A percentile compares a stretch with the other conserved stretches of the same genome.
Conservation (phyloP, 2,888 invertebrate genomes). For the Litoditis marina region DNA sequence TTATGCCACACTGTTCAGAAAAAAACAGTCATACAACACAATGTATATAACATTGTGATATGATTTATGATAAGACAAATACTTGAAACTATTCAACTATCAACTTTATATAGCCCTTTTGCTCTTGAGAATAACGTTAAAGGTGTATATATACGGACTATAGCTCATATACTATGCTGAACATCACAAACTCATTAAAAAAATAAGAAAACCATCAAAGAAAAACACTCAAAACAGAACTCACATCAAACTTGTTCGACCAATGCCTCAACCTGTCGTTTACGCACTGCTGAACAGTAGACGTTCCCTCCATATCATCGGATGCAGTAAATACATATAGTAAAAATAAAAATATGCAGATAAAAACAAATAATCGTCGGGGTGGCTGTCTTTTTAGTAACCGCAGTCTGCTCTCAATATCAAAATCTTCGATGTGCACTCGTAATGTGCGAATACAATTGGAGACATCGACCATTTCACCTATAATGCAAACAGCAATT, state of each 20-base stretch:
- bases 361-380: slow-evolving; percentile 13
- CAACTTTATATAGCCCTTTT: too few relatives aligned
- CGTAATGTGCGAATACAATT: slow-evolving; percentile 22
- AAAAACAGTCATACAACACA: too few relatives aligned
- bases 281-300: slow-evolving; percentile 17
- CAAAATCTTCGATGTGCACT: slow-evolving; percentile 27
- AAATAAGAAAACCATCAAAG: background rate
- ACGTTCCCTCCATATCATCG: slow-evolving; percentile 1
- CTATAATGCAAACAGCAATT: too few relatives aligned
- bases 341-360: slow-evolving; percentile 17
- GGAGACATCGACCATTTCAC: slow-evolving; percentile 21
- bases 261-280: slow-evolving; percentile 16
- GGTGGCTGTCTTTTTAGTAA: slow-evolving; percentile 21
- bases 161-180: too few relatives aligned
- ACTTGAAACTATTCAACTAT: too few relatives aligned
- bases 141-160: too few relatives aligned
- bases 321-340: slow-evolving; percentile 19
- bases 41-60: too few relatives aligned
- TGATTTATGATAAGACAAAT: too few relatives aligned
- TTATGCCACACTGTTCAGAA: background rate
- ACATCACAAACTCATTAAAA: too few relatives aligned
- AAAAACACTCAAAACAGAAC: slow-evolving; percentile 4
- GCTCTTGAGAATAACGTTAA: too few relatives aligned
- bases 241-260: slow-evolving; percentile 21
- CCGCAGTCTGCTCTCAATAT: slow-evolving; percentile 25